A percentile compares a stretch with the other conserved stretches of the same genome.
Conservation (phyloP, 2,797 vertebrate genomes). For the Rhincodon typus region DNA sequence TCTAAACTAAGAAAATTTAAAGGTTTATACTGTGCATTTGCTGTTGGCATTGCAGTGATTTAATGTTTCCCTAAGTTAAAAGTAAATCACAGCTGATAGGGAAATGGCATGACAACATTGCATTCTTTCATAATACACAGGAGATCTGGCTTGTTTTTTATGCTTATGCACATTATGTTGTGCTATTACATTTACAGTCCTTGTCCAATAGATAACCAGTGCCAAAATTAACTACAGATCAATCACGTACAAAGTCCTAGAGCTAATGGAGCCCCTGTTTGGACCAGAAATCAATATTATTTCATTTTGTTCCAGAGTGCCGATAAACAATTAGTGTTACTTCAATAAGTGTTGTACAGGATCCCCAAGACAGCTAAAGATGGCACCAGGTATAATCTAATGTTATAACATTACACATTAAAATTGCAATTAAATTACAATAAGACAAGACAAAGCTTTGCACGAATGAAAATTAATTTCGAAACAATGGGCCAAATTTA, state of each 20-base stretch:
- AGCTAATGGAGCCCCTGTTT: constrained; percentile 14
- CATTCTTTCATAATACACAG: background rate
- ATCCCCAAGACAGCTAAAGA: background rate
- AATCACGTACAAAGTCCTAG: background rate
- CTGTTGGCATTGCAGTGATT: background rate
- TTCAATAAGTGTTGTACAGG: background rate
- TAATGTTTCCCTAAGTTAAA: background rate
- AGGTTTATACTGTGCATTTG: background rate
- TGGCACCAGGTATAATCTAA: background rate
- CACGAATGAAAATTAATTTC: background rate
- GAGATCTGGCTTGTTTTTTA: background rate
- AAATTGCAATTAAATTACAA: background rate
- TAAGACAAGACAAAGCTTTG: background rate
- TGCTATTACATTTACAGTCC: background rate
- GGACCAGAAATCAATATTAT: constrained; percentile 19
- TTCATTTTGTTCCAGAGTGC: constrained; percentile 8
- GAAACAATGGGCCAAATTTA: background rate
- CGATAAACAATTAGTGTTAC: constrained; percentile 28
- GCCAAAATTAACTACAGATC: background rate
- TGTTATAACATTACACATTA: background rate
- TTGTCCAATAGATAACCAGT: background rate
- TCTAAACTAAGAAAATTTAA: background rate
- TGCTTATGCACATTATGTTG: background rate
- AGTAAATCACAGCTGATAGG: background rate
- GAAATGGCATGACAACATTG: background rate